A percentile compares a stretch with the other conserved stretches of the same genome.
phyloP scores from a whole-genome alignment of 2,888 invertebrate genomes.

The Anarsia innoxiella region DNA sequence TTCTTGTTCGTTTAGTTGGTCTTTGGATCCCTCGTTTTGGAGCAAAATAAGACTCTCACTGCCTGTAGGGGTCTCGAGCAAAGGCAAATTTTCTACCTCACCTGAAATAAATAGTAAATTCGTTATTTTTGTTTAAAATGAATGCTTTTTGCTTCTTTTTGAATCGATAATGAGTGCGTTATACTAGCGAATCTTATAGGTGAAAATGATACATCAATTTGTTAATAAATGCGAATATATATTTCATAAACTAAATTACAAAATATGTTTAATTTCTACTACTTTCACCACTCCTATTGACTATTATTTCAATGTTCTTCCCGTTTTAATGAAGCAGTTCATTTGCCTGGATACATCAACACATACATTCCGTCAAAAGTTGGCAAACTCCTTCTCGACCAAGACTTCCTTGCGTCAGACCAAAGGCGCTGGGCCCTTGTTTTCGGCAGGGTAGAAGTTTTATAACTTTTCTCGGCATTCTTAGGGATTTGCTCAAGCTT shows the following conservation, averaged over 20 bases:
- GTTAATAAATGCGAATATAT: neutral
- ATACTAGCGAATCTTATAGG: neutral
- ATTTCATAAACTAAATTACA: neutral
- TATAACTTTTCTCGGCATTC: neutral
- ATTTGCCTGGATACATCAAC: slow-evolving; percentile 5
- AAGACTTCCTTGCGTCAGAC: slow-evolving; percentile 5
- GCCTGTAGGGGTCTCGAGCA: slow-evolving; percentile 50
- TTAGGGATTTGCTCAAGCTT: neutral
- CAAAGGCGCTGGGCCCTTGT: slow-evolving; percentile 4
- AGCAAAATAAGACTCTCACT: slow-evolving; percentile 61
- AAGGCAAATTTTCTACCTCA: slow-evolving; percentile 60
- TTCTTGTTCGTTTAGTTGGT: neutral
- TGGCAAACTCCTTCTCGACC: neutral
- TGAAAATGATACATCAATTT: neutral
- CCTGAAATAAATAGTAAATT: slow-evolving; percentile 37
- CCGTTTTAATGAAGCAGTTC: neutral
- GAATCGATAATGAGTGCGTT: neutral
- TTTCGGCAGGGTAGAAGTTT: neutral
- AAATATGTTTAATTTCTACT: too few relatives aligned
- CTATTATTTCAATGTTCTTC: neutral
- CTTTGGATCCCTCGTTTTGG: slow-evolving; percentile 22
- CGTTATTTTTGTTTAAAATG: neutral
- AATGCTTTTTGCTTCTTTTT: neutral
- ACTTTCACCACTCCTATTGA: too few relatives aligned
- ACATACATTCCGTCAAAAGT: slow-evolving; percentile 6